Conservation (phyloP, 1,140 invertebrate species). For the Apocrypta bakeri region DNA sequence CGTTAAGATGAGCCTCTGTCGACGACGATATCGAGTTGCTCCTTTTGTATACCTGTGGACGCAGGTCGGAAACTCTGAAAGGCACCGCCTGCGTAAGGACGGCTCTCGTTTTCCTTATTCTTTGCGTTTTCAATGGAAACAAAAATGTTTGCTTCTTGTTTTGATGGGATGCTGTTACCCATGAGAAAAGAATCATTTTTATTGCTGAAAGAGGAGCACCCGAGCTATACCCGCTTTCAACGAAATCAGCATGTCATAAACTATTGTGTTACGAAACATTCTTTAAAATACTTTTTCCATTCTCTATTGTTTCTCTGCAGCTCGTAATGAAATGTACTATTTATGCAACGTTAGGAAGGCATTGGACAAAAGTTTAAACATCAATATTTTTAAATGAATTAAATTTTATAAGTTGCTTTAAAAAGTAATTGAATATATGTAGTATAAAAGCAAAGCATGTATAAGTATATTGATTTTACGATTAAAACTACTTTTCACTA, state of each 20-base stretch:
- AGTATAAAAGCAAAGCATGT: too few species aligned
- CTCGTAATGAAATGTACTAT: too few species aligned
- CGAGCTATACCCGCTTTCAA: neutral
- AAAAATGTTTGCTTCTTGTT: constrained; percentile 15
- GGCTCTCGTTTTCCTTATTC: neutral
- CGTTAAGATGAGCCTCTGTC: neutral
- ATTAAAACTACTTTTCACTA: too few species aligned
- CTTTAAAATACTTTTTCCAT: neutral
- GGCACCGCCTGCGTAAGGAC: neutral
- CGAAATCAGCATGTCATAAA: neutral
- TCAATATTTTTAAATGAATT: too few species aligned
- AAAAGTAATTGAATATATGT: too few species aligned
- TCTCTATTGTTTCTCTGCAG: neutral
- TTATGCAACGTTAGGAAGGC: too few species aligned
- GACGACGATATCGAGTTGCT: neutral
- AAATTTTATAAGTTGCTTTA: too few species aligned
- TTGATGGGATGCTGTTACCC: neutral
- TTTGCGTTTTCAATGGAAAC: neutral
- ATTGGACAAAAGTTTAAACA: too few species aligned
- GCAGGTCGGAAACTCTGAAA: neutral
- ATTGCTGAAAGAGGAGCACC: neutral
- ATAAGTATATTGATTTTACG: too few species aligned
- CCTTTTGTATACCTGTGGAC: constrained; percentile 4
- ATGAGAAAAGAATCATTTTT: neutral
- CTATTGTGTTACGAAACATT: neutral